Percentiles rank a stretch among this genome's conserved stretches.
Conservation (phyloP, 2,888 invertebrate species). For the Sinotaia quadrata region DNA sequence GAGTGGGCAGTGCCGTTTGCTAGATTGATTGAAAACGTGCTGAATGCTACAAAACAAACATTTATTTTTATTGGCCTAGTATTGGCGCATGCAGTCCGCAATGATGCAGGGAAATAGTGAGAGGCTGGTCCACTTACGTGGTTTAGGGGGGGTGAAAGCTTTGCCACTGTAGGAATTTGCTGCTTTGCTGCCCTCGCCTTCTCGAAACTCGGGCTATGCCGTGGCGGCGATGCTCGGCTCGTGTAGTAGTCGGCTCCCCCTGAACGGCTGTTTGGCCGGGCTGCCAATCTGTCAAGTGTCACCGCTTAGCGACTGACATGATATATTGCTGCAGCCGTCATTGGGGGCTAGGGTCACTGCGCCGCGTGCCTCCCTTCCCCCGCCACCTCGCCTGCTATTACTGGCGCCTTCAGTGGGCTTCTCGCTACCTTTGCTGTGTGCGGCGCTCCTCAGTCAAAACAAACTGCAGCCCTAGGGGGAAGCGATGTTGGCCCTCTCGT, state of each 20-base stretch:
- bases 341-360: constrained; percentile 47
- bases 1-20: neutral
- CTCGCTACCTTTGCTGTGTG: constrained; percentile 33
- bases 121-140: neutral
- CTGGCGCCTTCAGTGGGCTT: neutral
- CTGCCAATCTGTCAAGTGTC: constrained; percentile 69
- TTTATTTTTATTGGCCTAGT: constrained; percentile 15
- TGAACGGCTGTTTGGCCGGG: constrained; percentile 21
- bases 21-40: constrained; percentile 10
- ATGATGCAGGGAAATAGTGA: constrained; percentile 16
- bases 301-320: constrained; percentile 64
- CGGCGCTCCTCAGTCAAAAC: constrained; percentile 37
- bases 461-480: constrained; percentile 29
- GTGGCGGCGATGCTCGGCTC: neutral
- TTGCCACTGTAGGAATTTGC: neutral
- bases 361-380: constrained; percentile 27
- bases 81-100: constrained; percentile 2
- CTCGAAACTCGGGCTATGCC: neutral
- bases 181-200: neutral
- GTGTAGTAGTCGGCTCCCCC: constrained; percentile 22
- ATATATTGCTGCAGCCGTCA: constrained; percentile 62
- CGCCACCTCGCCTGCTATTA: constrained; percentile 21
- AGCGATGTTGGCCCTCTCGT: constrained; percentile 16
- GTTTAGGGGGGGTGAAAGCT: neutral
- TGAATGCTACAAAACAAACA: neutral